Evolutionary conservation across 2,888 invertebrate species (phyloP).

Genomic region (Orthonychiurus folsomi): DNA sequence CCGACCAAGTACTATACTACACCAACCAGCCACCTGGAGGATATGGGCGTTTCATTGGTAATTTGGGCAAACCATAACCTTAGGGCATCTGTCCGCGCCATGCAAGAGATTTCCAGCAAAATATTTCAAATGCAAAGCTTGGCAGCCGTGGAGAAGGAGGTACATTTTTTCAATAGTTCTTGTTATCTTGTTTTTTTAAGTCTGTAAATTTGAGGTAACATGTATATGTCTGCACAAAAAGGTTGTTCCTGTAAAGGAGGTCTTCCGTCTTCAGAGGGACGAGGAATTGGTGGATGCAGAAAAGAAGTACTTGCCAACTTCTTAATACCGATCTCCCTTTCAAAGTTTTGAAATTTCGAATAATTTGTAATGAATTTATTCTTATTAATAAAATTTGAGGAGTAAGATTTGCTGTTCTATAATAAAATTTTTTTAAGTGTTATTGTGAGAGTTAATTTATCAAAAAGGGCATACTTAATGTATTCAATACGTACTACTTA

Average conservation of each 20-base stretch:
- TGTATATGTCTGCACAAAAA: too few species aligned
- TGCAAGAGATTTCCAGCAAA: conserved; percentile 43
- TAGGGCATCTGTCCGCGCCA: conserved; percentile 45
- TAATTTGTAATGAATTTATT: too few species aligned
- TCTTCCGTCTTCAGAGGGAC: conserved; percentile 46
- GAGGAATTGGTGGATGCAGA: conserved; percentile 45
- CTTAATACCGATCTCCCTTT: neutral
- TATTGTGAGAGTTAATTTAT: too few species aligned
- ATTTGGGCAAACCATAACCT: conserved; percentile 48
- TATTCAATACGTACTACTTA: too few species aligned
- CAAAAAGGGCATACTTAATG: too few species aligned
- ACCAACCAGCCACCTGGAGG: conserved; percentile 44
- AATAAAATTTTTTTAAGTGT: too few species aligned
- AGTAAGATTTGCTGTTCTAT: too few species aligned
- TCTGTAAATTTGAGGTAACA: too few species aligned
- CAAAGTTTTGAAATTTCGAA: too few species aligned
- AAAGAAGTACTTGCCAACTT: conserved; percentile 45
- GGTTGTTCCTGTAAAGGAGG: conserved; percentile 46
- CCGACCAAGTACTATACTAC: conserved; percentile 47
- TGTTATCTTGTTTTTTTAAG: neutral
- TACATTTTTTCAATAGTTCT: conserved; percentile 27
- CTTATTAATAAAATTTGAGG: too few species aligned
- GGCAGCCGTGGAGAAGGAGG: conserved; percentile 43
- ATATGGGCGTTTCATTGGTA: conserved; percentile 45
- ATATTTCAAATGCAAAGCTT: conserved; percentile 45